Conservation (phyloP, 1,140 invertebrate species). For the Mya arenaria region DNA sequence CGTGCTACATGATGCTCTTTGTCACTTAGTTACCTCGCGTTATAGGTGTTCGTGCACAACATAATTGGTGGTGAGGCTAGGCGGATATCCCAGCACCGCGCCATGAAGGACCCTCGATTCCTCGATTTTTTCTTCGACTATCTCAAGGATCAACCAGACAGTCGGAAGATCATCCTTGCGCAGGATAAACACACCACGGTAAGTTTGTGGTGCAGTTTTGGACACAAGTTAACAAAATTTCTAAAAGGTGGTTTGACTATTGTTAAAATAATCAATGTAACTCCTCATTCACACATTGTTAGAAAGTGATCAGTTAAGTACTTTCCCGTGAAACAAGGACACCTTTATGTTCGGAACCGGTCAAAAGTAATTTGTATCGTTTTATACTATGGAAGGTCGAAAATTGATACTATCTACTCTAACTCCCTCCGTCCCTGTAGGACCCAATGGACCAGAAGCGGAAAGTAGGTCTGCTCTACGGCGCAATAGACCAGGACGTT, state of each 20-base stretch:
- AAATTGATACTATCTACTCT: no score
- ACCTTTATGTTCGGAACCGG: no score
- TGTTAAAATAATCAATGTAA: no score
- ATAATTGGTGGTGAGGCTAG: slow-evolving; percentile 27
- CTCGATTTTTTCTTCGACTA: slow-evolving; percentile 50
- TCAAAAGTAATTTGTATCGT: no score
- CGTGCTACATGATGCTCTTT: no score
- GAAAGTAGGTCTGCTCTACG: slow-evolving; percentile 28
- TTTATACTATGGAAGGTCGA: no score
- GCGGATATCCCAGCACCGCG: slow-evolving; percentile 37
- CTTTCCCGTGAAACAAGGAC: no score
- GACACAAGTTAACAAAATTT: not conserved
- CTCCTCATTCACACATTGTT: no score
- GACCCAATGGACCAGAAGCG: slow-evolving; percentile 7
- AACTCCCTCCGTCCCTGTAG: no score
- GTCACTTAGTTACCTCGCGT: no score
- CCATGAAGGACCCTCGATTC: slow-evolving; percentile 39
- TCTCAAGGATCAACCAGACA: slow-evolving; percentile 9
- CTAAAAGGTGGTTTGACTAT: not conserved
- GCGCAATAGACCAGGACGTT: slow-evolving; percentile 47
- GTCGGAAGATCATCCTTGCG: not conserved
- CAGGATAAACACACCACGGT: slow-evolving; percentile 26
- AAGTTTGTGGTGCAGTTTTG: not conserved
- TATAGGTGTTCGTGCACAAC: slow-evolving; percentile 40
- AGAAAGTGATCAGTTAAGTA: no score